A percentile compares a stretch with the other conserved stretches of the same genome.
phyloP scores from a whole-genome alignment of 2,113 vertebrate genomes.

The Mungos mungo region DNA sequence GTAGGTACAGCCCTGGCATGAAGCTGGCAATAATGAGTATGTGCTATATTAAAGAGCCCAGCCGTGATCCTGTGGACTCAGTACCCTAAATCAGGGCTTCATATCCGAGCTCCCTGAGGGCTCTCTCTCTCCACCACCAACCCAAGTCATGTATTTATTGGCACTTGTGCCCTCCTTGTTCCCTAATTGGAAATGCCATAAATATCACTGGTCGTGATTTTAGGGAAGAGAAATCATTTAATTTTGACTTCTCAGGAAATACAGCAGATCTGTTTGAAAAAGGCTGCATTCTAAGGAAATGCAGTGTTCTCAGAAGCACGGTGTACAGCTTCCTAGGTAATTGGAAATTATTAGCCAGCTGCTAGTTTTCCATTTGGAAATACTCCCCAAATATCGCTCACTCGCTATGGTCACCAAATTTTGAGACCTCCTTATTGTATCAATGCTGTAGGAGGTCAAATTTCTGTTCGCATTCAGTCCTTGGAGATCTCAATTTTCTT shows the following conservation, averaged over 20 bases:
- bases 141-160: background rate
- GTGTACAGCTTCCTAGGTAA: background rate
- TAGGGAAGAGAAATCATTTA: background rate
- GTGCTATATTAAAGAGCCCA: background rate
- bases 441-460: background rate
- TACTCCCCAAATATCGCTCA: background rate
- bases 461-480: background rate
- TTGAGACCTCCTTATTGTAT: background rate
- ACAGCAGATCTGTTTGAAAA: background rate
- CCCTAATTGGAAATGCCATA: background rate
- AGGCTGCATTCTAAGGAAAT: background rate
- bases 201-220: background rate
- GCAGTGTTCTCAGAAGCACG: conserved; percentile 22
- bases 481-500: conserved; percentile 1
- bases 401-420: background rate
- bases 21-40: background rate
- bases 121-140: background rate
- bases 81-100: background rate
- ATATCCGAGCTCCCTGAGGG: background rate
- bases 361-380: background rate
- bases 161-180: background rate
- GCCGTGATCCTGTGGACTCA: background rate
- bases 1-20: background rate
- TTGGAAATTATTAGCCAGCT: background rate
- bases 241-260: conserved; percentile 34